Conservation (phyloP, 37 sponge, comb jelly and placozoan genomes). For the Dysidea cf. avara region DNA sequence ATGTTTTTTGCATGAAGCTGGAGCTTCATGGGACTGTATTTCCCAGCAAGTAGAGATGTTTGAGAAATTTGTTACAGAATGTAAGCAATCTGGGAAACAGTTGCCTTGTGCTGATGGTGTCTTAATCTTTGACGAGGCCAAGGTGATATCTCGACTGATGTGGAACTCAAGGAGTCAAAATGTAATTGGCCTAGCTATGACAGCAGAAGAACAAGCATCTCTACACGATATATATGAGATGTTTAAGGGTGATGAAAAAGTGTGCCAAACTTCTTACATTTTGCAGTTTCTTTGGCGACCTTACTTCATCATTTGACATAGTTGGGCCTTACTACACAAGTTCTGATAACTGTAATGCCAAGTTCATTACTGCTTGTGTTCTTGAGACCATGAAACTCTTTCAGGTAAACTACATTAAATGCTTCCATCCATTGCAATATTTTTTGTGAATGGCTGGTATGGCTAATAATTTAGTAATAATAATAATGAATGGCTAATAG, state of each 20-base stretch:
- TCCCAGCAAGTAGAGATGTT: no score
- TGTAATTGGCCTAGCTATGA: conserved; percentile 3
- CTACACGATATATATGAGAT: conserved; percentile 23
- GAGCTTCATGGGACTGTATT: no score
- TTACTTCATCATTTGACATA: conserved; percentile 36
- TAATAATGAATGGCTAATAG: no score
- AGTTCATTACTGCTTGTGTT: conserved; percentile 13
- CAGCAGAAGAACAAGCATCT: no score
- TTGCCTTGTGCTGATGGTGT: conserved; percentile 21
- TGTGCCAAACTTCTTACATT: not conserved
- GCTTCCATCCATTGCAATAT: no score
- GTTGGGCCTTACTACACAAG: conserved; percentile 39
- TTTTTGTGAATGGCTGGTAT: no score
- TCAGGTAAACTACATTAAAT: no score
- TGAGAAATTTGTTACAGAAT: no score
- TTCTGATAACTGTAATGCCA: not conserved
- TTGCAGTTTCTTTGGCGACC: no score
- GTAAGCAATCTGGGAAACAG: no score
- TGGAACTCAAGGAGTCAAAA: conserved; percentile 9
- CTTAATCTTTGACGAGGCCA: conserved; percentile 9
- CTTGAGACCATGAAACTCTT: conserved; percentile 1
- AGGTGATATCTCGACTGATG: conserved; percentile 11
- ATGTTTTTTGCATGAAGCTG: not conserved
- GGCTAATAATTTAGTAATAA: no score
- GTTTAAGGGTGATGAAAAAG: not conserved